Percentiles rank a stretch among this genome's conserved stretches.
These are phyloP conservation scores for Rhodeus uyekii DNA, from an alignment of 2,797 vertebrate species.

Conservation along the genomic window DNA sequence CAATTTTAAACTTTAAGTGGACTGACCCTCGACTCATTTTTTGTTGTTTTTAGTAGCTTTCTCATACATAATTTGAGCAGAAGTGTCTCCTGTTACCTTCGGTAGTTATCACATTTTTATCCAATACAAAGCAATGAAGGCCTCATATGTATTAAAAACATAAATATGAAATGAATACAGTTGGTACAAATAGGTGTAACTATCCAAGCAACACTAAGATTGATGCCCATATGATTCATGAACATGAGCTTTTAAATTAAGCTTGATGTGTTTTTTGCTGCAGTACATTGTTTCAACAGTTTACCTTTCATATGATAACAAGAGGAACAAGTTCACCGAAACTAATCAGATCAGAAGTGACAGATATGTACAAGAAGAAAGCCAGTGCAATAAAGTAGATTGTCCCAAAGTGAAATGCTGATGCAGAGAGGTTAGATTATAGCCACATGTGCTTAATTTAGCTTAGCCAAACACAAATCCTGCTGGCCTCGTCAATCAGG, in stretches of 20 bases:
- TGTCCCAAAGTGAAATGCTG: slow-evolving; percentile 33
- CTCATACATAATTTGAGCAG: background rate
- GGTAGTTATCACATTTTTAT: background rate
- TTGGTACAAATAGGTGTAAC: background rate
- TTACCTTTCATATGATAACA: slow-evolving; percentile 17
- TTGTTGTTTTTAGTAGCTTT: background rate
- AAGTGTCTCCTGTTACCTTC: background rate
- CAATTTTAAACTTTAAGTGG: background rate
- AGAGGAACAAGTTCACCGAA: background rate
- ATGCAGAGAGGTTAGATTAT: slow-evolving; percentile 50
- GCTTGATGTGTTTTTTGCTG: background rate
- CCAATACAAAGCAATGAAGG: background rate
- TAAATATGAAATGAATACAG: background rate
- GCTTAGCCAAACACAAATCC: slow-evolving; percentile 54
- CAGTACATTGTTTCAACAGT: slow-evolving; percentile 1
- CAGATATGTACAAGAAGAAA: background rate
- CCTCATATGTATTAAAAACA: background rate
- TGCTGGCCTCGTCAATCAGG: slow-evolving; percentile 42
- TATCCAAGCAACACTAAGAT: background rate
- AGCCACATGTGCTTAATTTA: slow-evolving; percentile 59
- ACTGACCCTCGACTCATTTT: background rate
- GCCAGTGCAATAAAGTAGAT: slow-evolving; percentile 16
- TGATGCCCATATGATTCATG: background rate
- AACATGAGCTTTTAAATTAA: background rate
- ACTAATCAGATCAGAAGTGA: slow-evolving; percentile 2